These are phyloP conservation scores for Aulostomus chinensis DNA, from an alignment of 2,797 vertebrate species.

Conservation along the genomic window DNA sequence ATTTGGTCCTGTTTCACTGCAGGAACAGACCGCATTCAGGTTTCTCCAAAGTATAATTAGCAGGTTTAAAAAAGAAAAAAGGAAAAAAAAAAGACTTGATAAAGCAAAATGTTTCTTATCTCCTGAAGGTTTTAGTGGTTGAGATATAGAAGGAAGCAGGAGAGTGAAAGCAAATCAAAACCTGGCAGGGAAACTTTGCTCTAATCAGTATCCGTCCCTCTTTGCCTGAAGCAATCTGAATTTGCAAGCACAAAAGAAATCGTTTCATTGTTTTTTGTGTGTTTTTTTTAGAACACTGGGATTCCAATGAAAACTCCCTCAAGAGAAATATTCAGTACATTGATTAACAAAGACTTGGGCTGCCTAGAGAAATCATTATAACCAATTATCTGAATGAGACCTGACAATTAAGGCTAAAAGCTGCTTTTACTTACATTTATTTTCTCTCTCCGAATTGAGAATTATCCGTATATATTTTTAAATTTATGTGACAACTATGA, in stretches of 20 bases:
- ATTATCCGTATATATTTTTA: too few relatives aligned
- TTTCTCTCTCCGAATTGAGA: background rate
- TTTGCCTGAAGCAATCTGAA: conserved; percentile 31
- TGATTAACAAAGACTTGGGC: conserved; percentile 23
- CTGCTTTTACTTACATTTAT: conserved; percentile 12
- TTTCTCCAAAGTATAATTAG: conserved; percentile 23
- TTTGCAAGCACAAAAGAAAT: conserved; percentile 31
- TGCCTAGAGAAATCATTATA: conserved; percentile 33
- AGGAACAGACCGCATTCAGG: conserved; percentile 16
- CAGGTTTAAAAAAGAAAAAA: background rate
- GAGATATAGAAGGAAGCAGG: background rate
- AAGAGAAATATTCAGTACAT: conserved; percentile 18
- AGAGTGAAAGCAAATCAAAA: conserved; percentile 35
- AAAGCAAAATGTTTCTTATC: conserved; percentile 10
- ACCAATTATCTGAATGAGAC: conserved; percentile 27
- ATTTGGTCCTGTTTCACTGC: background rate
- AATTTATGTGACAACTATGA: too few relatives aligned
- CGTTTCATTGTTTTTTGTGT: conserved; percentile 9
- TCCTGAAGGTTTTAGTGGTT: conserved; percentile 12
- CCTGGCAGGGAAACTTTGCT: conserved; percentile 13
- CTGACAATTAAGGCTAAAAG: conserved; percentile 24
- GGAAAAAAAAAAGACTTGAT: conserved; percentile 12
- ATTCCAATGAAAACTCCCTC: conserved; percentile 21
- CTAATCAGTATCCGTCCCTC: conserved; percentile 19
- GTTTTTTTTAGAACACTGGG: background rate